Conservation (phyloP, 2,888 invertebrate genomes). For the Thereva unica region DNA sequence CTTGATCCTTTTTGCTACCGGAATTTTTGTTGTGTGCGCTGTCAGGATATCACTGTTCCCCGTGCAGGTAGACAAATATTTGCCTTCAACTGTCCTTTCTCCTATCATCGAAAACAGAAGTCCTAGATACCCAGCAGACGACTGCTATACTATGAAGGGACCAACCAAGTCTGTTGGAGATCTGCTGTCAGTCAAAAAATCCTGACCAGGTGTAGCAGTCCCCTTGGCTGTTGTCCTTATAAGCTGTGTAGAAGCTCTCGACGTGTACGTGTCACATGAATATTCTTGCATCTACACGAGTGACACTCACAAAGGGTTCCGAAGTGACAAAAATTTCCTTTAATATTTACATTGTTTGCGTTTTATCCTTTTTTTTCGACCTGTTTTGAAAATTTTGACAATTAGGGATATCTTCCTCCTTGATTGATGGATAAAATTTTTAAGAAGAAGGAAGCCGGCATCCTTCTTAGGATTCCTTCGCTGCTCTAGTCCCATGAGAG, state of each 20-base stretch:
- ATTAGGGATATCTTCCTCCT: slow-evolving; percentile 39
- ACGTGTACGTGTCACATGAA: slow-evolving; percentile 40
- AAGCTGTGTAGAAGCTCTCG: not conserved
- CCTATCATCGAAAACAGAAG: not conserved
- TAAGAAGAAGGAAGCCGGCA: slow-evolving; percentile 6
- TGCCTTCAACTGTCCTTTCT: slow-evolving; percentile 40
- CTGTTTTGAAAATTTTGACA: slow-evolving; percentile 41
- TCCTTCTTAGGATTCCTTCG: not conserved
- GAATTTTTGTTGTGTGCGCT: not conserved
- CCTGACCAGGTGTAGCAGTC: slow-evolving; percentile 27
- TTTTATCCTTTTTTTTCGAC: slow-evolving; percentile 33
- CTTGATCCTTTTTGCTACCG: slow-evolving; percentile 18
- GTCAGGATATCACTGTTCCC: not conserved
- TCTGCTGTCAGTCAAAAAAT: not conserved
- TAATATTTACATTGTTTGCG: slow-evolving; percentile 25
- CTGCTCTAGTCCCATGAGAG: slow-evolving; percentile 14
- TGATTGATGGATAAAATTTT: slow-evolving; percentile 35
- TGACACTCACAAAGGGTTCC: slow-evolving; percentile 39
- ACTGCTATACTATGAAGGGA: not conserved
- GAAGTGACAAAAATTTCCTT: slow-evolving; percentile 35
- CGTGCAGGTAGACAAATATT: slow-evolving; percentile 45
- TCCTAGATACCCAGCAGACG: not conserved
- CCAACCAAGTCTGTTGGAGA: not conserved
- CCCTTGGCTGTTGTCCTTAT: slow-evolving; percentile 9
- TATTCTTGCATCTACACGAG: slow-evolving; percentile 37